These are phyloP conservation scores for Phengaris alcon DNA, from an alignment of 2,888 invertebrate species.

Conservation along the genomic window DNA sequence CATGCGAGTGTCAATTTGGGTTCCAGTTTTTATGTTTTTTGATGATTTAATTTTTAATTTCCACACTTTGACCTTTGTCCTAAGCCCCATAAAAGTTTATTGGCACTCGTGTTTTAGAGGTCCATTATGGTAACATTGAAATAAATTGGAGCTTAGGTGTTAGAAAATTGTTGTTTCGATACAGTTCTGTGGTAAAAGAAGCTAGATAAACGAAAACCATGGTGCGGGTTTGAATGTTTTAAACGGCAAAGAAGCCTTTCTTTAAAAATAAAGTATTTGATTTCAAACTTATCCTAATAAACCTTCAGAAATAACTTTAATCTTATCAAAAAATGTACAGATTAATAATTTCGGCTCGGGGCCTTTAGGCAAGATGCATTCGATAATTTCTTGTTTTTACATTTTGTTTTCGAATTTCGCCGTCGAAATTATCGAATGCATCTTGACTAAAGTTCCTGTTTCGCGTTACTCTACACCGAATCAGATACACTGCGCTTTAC, in stretches of 20 bases:
- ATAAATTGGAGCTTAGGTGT: neutral
- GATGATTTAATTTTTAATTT: neutral
- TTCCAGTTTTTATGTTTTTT: neutral
- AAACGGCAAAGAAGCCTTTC: too few relatives aligned
- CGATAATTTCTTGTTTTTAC: too few relatives aligned
- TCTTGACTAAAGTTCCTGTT: neutral
- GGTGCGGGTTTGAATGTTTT: too few relatives aligned
- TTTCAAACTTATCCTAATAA: neutral
- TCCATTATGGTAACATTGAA: neutral
- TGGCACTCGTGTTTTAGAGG: neutral
- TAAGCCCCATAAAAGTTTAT: neutral
- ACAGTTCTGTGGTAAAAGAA: neutral
- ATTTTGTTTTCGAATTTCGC: too few relatives aligned
- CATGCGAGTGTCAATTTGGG: conserved; percentile 5
- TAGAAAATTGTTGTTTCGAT: neutral
- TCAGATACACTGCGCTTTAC: conserved; percentile 14
- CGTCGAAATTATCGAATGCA: too few relatives aligned
- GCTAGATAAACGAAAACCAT: too few relatives aligned
- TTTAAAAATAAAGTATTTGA: too few relatives aligned
- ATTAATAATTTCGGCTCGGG: neutral
- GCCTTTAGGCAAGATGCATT: too few relatives aligned
- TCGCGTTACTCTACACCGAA: conserved; percentile 14
- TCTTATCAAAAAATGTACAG: neutral
- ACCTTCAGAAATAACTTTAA: neutral
- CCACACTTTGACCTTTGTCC: neutral